Conservation (phyloP, 37 sponge, comb jelly and placozoan genomes). For the Tethya wilhelma region DNA sequence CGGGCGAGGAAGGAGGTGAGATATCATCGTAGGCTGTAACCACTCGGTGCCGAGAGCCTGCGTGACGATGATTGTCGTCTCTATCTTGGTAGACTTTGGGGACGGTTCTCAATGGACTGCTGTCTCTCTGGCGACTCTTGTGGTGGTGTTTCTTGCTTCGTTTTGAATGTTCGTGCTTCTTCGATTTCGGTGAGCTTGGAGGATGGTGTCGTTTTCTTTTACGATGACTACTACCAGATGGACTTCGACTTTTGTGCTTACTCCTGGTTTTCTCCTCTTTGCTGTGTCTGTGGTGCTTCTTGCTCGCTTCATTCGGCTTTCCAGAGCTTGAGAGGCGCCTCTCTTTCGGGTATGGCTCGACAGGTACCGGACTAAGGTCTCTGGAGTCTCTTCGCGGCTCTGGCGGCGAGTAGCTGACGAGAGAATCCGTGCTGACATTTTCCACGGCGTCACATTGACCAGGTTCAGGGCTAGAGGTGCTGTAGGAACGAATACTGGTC, state of each 20-base stretch:
- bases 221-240: not conserved
- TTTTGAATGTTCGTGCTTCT: not conserved
- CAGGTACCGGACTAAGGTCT: constrained; percentile 19
- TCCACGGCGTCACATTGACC: constrained; percentile 31
- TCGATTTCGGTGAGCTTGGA: constrained; percentile 7
- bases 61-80: constrained; percentile 8
- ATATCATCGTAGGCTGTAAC: constrained; percentile 50
- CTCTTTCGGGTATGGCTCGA: constrained; percentile 33
- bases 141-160: constrained; percentile 6
- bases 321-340: not conserved
- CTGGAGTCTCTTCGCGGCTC: constrained; percentile 9
- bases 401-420: constrained; percentile 36
- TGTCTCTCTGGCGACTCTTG: not conserved
- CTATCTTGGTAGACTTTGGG: constrained; percentile 24
- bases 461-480: constrained; percentile 44
- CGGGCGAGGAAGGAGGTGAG: constrained; percentile 32
- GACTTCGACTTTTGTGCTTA: constrained; percentile 22
- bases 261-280: constrained; percentile 18
- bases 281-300: constrained; percentile 12
- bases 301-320: no score
- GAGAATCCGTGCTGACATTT: constrained; percentile 43
- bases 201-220: constrained; percentile 36
- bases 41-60: no score
- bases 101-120: not conserved
- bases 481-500: constrained; percentile 55